Evolutionary conservation across 2,888 invertebrate genomes (phyloP).

Genomic region (Andrena trimmerana): DNA sequence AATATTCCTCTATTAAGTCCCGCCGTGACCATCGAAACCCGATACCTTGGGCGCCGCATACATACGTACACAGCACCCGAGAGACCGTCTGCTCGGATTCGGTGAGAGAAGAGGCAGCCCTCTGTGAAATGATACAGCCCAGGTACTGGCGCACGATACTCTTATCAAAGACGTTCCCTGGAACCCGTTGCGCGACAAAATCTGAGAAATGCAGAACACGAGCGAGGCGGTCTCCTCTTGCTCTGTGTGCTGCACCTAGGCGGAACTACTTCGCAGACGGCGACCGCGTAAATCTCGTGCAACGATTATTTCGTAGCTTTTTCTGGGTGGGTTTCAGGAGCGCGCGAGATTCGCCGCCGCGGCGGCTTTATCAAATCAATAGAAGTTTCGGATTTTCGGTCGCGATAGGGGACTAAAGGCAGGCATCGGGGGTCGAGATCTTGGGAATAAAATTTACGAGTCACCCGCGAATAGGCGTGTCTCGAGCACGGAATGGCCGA

Average conservation of each 20-base stretch:
- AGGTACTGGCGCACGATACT: background rate
- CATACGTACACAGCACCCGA: background rate
- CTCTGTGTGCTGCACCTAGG: background rate
- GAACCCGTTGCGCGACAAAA: slow-evolving; percentile 31
- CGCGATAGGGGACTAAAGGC: slow-evolving; percentile 20
- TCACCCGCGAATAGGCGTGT: slow-evolving; percentile 55
- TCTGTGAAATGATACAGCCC: slow-evolving; percentile 32
- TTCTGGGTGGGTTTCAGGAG: slow-evolving; percentile 2
- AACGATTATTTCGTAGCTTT: slow-evolving; percentile 32
- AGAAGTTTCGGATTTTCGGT: slow-evolving; percentile 12
- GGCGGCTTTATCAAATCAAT: slow-evolving; percentile 22
- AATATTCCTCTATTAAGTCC: slow-evolving; percentile 15
- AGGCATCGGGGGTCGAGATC: slow-evolving; percentile 16
- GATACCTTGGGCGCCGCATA: slow-evolving; percentile 17
- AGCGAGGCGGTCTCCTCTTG: background rate
- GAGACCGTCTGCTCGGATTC: slow-evolving; percentile 15
- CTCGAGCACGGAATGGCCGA: slow-evolving; percentile 10
- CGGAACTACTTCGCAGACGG: slow-evolving; percentile 12
- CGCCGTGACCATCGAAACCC: slow-evolving; percentile 13
- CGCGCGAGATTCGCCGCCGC: background rate
- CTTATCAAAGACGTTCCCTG: slow-evolving; percentile 39
- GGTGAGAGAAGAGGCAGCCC: background rate
- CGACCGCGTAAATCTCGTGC: slow-evolving; percentile 14
- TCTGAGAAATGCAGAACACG: slow-evolving; percentile 38
- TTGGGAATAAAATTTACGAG: slow-evolving; percentile 58